Evolutionary conservation across 2,113 vertebrate species (phyloP), one percentile per base, ranked within the genome.

Genomic region (Leucosticte australis): DNA sequence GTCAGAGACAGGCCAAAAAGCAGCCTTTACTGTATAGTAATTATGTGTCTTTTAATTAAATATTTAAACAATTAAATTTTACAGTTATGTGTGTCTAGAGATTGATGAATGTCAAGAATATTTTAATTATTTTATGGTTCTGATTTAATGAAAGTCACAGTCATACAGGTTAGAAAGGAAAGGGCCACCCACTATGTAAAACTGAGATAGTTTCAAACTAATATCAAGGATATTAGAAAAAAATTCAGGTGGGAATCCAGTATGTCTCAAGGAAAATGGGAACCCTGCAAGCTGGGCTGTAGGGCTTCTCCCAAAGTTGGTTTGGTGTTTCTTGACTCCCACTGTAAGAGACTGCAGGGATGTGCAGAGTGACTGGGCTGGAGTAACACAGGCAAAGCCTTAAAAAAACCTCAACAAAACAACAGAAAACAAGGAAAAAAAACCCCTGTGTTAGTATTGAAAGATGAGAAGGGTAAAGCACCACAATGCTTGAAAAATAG

Each of bases 1-100:
- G 35, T 19, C n/a, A 89, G 68, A 79, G 31, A 35, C 8, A 65
- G 37, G 20, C 65, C 39, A 83, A 91, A 85, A 76, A 67, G 15
- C 46, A 88, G 35, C 62, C 68, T 77, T 76, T 59, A 22, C 56
- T 78, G 56, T 59, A 23, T 41, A 68, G 30, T 56, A 92, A 35
- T 93, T 59, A 68, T 37, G n/a, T 77, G 7, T 84, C 20, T 86
- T 91, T 96, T 96, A 95, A 93, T 90, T 94, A 90, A 67, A 57
- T 77, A 55, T 46, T 91, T 68, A 75, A 94, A 95, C 47, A 63
- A 83, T 74, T 94, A 77, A 7, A 56, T 92, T 67, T 90, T 90
- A 69, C 49, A 63, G 55, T 90, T 91, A 5, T 7, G 26, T 31
- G 31, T 81, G 35, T 59, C 92, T 88, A 70, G 85, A 95, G 90